phyloP scores from a whole-genome alignment of 2,888 invertebrate species.

The Mellilla xanthometata region DNA sequence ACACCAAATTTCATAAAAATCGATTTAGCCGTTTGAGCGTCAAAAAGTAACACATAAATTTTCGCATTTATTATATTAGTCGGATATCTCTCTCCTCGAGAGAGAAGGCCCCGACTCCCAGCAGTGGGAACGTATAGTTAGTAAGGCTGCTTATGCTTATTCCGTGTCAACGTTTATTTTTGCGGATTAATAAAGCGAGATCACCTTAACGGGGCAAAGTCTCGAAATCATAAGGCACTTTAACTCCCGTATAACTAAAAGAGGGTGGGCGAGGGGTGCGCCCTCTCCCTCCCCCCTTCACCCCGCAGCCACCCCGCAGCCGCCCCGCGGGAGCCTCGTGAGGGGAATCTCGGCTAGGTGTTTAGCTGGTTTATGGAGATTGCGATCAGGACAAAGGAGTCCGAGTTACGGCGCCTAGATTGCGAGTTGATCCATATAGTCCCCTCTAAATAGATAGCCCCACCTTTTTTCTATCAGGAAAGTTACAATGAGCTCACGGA shows the following conservation, averaged over 20 bases:
- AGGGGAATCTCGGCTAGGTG: constrained; percentile 72
- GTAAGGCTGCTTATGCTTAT: too few species aligned
- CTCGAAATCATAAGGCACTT: constrained; percentile 69
- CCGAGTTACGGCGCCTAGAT: constrained; percentile 70
- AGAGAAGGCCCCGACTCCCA: too few species aligned
- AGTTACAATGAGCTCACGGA: constrained; percentile 40
- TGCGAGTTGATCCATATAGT: constrained; percentile 64
- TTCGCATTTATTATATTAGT: too few species aligned
- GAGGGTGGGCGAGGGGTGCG: constrained; percentile 36
- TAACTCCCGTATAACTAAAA: constrained; percentile 60
- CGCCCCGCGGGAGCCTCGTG: constrained; percentile 42
- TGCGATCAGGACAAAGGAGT: constrained; percentile 78
- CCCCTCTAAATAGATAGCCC: constrained; percentile 47
- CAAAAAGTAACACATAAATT: too few species aligned
- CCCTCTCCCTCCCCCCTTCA: constrained; percentile 24
- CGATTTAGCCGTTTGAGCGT: too few species aligned
- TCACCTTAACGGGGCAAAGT: constrained; percentile 49
- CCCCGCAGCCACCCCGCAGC: too few species aligned
- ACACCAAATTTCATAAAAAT: too few species aligned
- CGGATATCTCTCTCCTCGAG: too few species aligned
- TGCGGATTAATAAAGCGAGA: constrained; percentile 63
- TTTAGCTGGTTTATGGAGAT: constrained; percentile 81
- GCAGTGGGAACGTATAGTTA: too few species aligned
- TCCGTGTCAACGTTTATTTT: constrained; percentile 51
- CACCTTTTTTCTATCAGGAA: constrained; percentile 47